A percentile compares a stretch with the other conserved stretches of the same genome.
phyloP scores from a whole-genome alignment of 2,888 invertebrate species.

The Sphaerophoria rueppellii region DNA sequence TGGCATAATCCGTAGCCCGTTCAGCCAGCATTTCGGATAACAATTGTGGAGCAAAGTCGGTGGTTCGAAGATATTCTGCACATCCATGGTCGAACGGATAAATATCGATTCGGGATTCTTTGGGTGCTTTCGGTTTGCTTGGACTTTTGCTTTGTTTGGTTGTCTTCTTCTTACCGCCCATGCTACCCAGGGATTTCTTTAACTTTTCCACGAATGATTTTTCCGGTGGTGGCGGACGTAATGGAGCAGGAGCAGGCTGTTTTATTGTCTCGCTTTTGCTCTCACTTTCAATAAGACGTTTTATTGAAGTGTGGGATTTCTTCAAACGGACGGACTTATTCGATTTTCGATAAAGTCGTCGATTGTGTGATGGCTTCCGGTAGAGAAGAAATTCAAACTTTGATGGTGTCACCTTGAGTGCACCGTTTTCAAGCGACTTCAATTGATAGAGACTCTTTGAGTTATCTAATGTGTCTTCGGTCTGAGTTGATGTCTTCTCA shows the following conservation, averaged over 20 bases:
- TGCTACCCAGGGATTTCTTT: conserved; percentile 37
- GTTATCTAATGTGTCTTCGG: conserved; percentile 65
- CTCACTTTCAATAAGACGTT: conserved; percentile 59
- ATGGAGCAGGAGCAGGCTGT: background rate
- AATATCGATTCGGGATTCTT: conserved; percentile 83
- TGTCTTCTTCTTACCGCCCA: conserved; percentile 1
- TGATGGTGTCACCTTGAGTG: conserved; percentile 75
- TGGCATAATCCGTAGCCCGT: conserved; percentile 84
- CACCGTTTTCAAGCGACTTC: conserved; percentile 70
- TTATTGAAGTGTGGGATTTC: conserved; percentile 53
- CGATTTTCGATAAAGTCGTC: conserved; percentile 83
- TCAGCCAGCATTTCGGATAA: conserved; percentile 84
- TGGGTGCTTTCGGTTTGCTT: background rate
- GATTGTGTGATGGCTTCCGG: conserved; percentile 53
- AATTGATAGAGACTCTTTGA: conserved; percentile 78
- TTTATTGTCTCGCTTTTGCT: conserved; percentile 51
- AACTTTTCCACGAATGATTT: conserved; percentile 62
- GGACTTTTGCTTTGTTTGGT: background rate
- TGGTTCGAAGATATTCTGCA: conserved; percentile 85
- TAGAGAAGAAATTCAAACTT: conserved; percentile 80
- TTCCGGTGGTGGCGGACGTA: background rate
- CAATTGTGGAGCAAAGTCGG: conserved; percentile 85
- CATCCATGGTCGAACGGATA: conserved; percentile 88
- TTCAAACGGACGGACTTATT: conserved; percentile 74
- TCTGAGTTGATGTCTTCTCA: conserved; percentile 65